A percentile compares a stretch with the other conserved stretches of the same genome.
Evolutionary conservation across 1,140 invertebrate genomes (phyloP).

Genomic region (Nomia melanderi): DNA sequence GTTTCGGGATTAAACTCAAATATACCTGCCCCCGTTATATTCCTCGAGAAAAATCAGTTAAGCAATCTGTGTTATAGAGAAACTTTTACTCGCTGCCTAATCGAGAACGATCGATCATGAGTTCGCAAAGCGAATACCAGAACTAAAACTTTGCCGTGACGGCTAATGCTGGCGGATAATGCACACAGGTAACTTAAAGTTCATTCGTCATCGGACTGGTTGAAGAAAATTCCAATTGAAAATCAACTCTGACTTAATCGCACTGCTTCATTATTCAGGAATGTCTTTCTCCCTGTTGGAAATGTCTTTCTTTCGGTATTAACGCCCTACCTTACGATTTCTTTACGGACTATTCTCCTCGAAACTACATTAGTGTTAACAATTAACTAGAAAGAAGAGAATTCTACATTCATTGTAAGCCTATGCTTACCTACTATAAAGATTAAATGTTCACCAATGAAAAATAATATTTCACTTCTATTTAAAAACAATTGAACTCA

Average conservation of each 20-base stretch:
- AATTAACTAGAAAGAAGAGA: too few relatives aligned
- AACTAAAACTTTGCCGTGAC: slow-evolving; percentile 15
- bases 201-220: slow-evolving; percentile 13
- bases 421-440: too few relatives aligned
- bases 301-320: too few relatives aligned
- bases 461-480: too few relatives aligned
- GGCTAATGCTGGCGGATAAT: slow-evolving; percentile 22
- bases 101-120: slow-evolving; percentile 38
- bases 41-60: slow-evolving; percentile 14
- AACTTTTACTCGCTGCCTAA: slow-evolving; percentile 13
- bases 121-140: slow-evolving; percentile 24
- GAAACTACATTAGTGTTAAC: too few relatives aligned
- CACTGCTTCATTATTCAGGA: background rate
- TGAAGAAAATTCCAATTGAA: background rate
- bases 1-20: slow-evolving; percentile 25
- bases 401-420: too few relatives aligned
- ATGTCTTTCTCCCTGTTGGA: background rate
- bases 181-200: slow-evolving; percentile 9
- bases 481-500: too few relatives aligned
- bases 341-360: too few relatives aligned
- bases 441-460: too few relatives aligned
- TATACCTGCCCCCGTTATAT: slow-evolving; percentile 30
- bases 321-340: too few relatives aligned
- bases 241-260: background rate
- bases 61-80: slow-evolving; percentile 20